Conservation (phyloP, 2,888 invertebrate species). For the Agrotis segetum region DNA sequence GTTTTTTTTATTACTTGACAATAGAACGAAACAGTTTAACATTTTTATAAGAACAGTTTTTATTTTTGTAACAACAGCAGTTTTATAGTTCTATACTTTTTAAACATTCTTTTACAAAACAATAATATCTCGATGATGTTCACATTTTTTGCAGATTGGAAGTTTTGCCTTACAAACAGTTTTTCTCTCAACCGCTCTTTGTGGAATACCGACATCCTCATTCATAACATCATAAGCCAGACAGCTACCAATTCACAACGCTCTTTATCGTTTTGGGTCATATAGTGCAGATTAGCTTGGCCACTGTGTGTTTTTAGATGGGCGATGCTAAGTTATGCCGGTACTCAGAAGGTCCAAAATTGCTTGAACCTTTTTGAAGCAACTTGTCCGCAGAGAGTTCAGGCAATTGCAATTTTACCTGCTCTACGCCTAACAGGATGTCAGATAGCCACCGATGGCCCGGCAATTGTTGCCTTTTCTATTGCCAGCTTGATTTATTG, state of each 20-base stretch:
- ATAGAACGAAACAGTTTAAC: conserved; percentile 31
- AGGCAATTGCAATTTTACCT: conserved; percentile 84
- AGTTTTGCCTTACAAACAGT: conserved; percentile 69
- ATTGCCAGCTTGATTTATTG: conserved; percentile 61
- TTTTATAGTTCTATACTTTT: conserved; percentile 20
- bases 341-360: conserved; percentile 72
- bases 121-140: conserved; percentile 44
- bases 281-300: conserved; percentile 70
- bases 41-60: conserved; percentile 26
- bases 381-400: conserved; percentile 72
- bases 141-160: conserved; percentile 65
- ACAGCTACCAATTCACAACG: conserved; percentile 66
- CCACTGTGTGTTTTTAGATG: conserved; percentile 51
- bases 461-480: conserved; percentile 65
- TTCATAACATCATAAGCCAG: conserved; percentile 38
- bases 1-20: conserved; percentile 22
- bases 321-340: conserved; percentile 48
- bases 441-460: conserved; percentile 68
- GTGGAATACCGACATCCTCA: conserved; percentile 74
- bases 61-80: conserved; percentile 11
- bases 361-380: conserved; percentile 68
- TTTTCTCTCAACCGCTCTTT: conserved; percentile 70
- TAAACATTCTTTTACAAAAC: conserved; percentile 39
- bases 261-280: conserved; percentile 68
- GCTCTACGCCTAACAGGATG: conserved; percentile 74